phyloP scores from a whole-genome alignment of 2,797 vertebrate genomes.

The Threskiornis aethiopicus region DNA sequence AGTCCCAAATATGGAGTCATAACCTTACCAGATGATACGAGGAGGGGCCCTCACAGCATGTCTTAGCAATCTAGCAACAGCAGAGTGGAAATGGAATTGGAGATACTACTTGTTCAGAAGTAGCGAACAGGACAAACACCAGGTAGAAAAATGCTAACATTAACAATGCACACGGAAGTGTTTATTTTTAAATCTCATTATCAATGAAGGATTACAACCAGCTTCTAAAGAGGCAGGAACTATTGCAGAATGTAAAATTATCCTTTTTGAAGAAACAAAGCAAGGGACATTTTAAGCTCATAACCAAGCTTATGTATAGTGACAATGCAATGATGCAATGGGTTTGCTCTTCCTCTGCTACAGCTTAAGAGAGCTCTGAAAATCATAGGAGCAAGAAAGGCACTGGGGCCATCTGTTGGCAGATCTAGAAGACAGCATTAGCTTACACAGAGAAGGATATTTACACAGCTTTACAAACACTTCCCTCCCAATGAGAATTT shows the following conservation, averaged over 20 bases:
- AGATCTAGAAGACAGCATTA: background rate
- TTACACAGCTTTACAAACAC: background rate
- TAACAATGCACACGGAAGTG: background rate
- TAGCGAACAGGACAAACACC: background rate
- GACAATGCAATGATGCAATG: background rate
- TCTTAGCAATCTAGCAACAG: background rate
- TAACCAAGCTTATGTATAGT: background rate
- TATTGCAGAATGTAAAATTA: background rate
- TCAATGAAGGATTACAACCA: constrained; percentile 18
- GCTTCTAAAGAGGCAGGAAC: background rate
- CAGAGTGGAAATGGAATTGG: background rate
- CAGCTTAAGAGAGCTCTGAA: background rate
- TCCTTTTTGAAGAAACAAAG: background rate
- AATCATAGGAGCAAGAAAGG: background rate
- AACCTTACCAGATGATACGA: fast-evolving
- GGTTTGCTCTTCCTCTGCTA: background rate
- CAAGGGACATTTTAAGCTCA: background rate
- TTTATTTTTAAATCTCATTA: constrained; percentile 16
- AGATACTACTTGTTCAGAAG: background rate
- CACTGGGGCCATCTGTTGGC: constrained; percentile 53
- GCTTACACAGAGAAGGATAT: background rate
- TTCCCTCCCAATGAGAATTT: background rate
- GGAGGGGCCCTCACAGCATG: background rate
- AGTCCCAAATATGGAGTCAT: fast-evolving
- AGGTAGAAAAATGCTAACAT: background rate